phyloP scores from a whole-genome alignment of 1,140 invertebrate species.

The Anoplophora glabripennis region DNA sequence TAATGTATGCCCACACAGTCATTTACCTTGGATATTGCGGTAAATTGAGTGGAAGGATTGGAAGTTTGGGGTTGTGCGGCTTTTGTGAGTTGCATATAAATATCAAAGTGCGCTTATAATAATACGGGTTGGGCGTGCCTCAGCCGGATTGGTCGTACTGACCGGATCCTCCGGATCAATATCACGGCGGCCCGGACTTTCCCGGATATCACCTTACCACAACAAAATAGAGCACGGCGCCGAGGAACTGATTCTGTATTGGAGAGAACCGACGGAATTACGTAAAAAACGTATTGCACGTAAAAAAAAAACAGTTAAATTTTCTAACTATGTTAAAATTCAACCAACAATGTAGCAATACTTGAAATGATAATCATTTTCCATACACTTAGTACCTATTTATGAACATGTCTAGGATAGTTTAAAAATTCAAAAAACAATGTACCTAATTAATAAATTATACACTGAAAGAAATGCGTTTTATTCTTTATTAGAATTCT shows the following conservation, averaged over 20 bases:
- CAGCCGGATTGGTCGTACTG: slow-evolving; percentile 36
- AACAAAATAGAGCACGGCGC: slow-evolving; percentile 15
- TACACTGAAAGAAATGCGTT: no score
- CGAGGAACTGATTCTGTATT: slow-evolving; percentile 10
- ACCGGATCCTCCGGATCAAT: slow-evolving; percentile 41
- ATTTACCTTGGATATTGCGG: slow-evolving; percentile 3
- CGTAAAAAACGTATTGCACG: no score
- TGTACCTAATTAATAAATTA: no score
- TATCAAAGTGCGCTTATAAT: slow-evolving; percentile 14
- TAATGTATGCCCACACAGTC: slow-evolving; percentile 1
- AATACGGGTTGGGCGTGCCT: slow-evolving; percentile 32
- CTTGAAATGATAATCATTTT: no score
- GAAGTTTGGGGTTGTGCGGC: background rate
- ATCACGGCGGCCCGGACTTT: slow-evolving; percentile 32
- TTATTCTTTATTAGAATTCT: no score
- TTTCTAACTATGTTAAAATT: no score
- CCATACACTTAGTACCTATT: no score
- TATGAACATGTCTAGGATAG: no score
- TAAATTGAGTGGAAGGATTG: background rate
- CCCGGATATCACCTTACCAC: slow-evolving; percentile 33
- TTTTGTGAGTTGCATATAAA: slow-evolving; percentile 22
- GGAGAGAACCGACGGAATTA: no score
- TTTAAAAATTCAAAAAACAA: no score
- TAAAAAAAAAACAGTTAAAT: no score
- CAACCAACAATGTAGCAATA: no score